phyloP scores from a whole-genome alignment of 2,797 vertebrate species.

The Botia almorhae region DNA sequence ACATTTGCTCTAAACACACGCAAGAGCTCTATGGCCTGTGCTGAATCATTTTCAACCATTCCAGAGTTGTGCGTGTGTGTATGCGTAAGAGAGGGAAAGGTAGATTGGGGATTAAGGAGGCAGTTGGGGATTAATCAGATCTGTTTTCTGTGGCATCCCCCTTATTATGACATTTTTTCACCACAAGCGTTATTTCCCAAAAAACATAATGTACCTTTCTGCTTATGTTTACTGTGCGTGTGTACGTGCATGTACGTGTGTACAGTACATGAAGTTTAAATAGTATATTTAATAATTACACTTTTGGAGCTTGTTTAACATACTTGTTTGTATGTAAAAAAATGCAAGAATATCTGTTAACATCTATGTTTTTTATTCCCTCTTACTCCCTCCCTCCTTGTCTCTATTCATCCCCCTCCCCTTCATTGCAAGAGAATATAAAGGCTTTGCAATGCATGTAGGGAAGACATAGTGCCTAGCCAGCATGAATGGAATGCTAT shows the following conservation, averaged over 20 bases:
- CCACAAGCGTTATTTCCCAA: constrained; percentile 62
- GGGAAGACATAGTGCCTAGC: constrained; percentile 76
- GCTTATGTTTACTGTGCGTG: constrained; percentile 35
- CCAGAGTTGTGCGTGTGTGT: constrained; percentile 35
- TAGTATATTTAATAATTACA: background rate
- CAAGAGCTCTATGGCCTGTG: constrained; percentile 86
- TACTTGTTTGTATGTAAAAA: constrained; percentile 21
- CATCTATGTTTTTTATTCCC: constrained; percentile 55
- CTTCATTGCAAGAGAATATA: constrained; percentile 68
- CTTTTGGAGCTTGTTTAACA: constrained; percentile 7
- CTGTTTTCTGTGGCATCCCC: constrained; percentile 81
- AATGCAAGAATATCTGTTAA: constrained; percentile 60
- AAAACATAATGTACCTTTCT: constrained; percentile 60
- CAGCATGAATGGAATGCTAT: constrained; percentile 77
- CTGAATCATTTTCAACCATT: constrained; percentile 80
- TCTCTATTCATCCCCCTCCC: constrained; percentile 62
- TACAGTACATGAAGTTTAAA: background rate
- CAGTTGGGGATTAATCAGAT: constrained; percentile 89
- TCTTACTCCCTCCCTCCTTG: constrained; percentile 45
- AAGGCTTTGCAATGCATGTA: constrained; percentile 74
- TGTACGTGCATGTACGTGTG: background rate
- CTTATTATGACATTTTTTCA: constrained; percentile 73
- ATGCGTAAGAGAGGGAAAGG: constrained; percentile 3
- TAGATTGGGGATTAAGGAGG: too few species aligned
- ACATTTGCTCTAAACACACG: constrained; percentile 92